Evolutionary conservation across 92 coral and sea anemone genomes (phyloP).

Genomic region (Bergia sp.): DNA sequence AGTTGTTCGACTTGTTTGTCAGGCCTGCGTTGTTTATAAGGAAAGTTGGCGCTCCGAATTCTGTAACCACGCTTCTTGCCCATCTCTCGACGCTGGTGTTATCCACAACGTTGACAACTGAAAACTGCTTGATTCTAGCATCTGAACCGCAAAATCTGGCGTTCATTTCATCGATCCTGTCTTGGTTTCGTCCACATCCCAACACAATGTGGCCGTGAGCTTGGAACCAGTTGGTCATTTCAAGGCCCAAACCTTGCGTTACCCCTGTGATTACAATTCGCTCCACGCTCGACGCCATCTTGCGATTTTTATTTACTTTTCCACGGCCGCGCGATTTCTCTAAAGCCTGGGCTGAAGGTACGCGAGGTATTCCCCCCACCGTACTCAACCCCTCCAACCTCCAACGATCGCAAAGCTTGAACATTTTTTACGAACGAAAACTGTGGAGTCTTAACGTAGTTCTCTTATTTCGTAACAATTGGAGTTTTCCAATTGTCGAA

Average conservation of each 20-base stretch:
- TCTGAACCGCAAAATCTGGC: slow-evolving; percentile 48
- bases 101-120: slow-evolving; percentile 48
- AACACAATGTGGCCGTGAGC: slow-evolving; percentile 68
- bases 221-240: slow-evolving; percentile 73
- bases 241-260: slow-evolving; percentile 72
- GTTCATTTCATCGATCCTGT: slow-evolving; percentile 62
- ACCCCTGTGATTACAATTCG: slow-evolving; percentile 71
- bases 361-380: background rate
- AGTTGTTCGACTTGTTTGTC: slow-evolving; percentile 43
- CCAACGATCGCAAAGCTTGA: too few species aligned
- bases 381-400: too few species aligned
- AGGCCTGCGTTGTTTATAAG: slow-evolving; percentile 75
- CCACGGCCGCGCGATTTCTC: background rate
- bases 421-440: too few species aligned
- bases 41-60: slow-evolving; percentile 73
- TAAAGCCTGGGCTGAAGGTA: background rate
- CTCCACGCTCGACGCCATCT: slow-evolving; percentile 49
- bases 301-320: background rate
- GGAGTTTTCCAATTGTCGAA: too few species aligned
- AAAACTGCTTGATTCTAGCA: slow-evolving; percentile 58
- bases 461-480: too few species aligned
- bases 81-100: slow-evolving; percentile 62
- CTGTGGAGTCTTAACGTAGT: too few species aligned
- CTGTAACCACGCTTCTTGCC: slow-evolving; percentile 53
- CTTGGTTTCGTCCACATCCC: slow-evolving; percentile 71